Percentiles rank a stretch among this genome's conserved stretches.
Conservation (phyloP, 2,888 invertebrate species). For the Baronia brevicornis region DNA sequence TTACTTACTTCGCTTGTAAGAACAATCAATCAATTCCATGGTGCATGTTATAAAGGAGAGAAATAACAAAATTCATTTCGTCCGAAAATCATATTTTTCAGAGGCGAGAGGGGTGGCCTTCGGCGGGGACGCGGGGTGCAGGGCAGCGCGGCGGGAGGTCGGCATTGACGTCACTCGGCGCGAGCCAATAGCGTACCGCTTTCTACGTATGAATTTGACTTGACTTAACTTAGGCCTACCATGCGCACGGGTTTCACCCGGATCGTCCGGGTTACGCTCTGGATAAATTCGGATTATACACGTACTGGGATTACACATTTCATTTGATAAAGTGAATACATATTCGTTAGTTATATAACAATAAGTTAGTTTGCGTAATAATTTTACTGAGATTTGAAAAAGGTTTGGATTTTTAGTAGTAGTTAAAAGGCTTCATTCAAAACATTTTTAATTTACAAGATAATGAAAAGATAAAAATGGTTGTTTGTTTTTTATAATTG, state of each 20-base stretch:
- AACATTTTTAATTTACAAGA: too few relatives aligned
- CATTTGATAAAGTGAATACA: not conserved
- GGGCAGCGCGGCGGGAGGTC: conserved; percentile 50
- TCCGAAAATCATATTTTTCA: conserved; percentile 68
- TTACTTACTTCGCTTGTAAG: too few relatives aligned
- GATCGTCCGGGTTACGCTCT: conserved; percentile 1
- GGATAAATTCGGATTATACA: not conserved
- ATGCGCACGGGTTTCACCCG: conserved; percentile 7
- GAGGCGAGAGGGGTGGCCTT: conserved; percentile 59
- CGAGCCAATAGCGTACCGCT: conserved; percentile 53
- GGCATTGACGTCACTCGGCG: conserved; percentile 68
- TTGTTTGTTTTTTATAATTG: too few relatives aligned
- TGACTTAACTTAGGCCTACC: conserved; percentile 39
- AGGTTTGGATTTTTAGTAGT: too few relatives aligned
- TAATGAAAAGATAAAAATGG: too few relatives aligned
- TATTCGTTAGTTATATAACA: conserved; percentile 15
- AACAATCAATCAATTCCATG: too few relatives aligned
- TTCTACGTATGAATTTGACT: conserved; percentile 42
- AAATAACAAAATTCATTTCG: conserved; percentile 30
- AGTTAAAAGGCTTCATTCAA: too few relatives aligned
- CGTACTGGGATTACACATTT: not conserved
- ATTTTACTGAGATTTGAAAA: too few relatives aligned
- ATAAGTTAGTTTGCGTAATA: conserved; percentile 5
- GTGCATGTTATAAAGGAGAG: too few relatives aligned
- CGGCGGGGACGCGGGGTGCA: conserved; percentile 33